These are phyloP conservation scores for Ennomos quercinarius DNA, from an alignment of 2,888 invertebrate genomes.

Conservation along the genomic window DNA sequence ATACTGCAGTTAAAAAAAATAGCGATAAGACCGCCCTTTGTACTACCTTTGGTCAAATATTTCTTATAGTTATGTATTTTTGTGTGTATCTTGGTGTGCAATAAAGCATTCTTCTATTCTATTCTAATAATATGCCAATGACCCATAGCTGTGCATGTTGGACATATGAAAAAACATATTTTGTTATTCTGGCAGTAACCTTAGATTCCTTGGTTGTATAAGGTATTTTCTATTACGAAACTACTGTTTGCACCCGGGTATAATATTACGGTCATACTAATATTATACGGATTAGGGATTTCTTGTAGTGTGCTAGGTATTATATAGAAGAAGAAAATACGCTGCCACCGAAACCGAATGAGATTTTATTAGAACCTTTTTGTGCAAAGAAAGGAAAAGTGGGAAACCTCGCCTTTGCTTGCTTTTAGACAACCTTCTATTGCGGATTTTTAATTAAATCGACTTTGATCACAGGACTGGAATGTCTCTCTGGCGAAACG, in stretches of 20 bases:
- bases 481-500: constrained; percentile 76
- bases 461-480: constrained; percentile 77
- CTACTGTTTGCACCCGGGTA: constrained; percentile 36
- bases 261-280: constrained; percentile 35
- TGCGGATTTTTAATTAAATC: constrained; percentile 82
- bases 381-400: constrained; percentile 55
- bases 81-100: too few species aligned
- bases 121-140: too few species aligned
- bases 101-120: too few species aligned
- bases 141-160: background rate
- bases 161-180: constrained; percentile 3
- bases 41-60: too few species aligned
- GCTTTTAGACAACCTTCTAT: constrained; percentile 78
- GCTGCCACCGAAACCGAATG: constrained; percentile 57
- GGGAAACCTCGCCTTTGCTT: constrained; percentile 61
- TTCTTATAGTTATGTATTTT: too few species aligned
- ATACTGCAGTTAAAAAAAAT: too few species aligned
- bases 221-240: constrained; percentile 26
- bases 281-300: constrained; percentile 34
- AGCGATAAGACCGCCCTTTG: too few species aligned
- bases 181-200: constrained; percentile 1
- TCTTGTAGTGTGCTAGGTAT: constrained; percentile 33
- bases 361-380: constrained; percentile 71
- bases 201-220: constrained; percentile 17
- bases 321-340: constrained; percentile 33